Evolutionary conservation across 2,113 vertebrate species (phyloP).

Genomic region (Boleophthalmus pectinirostris): DNA sequence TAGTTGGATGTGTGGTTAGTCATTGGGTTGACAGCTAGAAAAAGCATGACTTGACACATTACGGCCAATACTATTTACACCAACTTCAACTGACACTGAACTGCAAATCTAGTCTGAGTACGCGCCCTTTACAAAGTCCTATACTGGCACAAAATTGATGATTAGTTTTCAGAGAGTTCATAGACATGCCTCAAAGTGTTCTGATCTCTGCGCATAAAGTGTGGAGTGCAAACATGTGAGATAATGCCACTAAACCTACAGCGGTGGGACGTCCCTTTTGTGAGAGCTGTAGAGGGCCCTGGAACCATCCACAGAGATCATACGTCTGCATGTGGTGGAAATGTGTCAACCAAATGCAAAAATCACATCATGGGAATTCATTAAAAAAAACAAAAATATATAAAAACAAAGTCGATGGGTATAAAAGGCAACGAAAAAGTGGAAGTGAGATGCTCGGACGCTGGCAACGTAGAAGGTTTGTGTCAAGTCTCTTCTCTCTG

Average conservation of each 20-base stretch:
- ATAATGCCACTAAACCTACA: conserved; percentile 29
- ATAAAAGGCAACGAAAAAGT: conserved; percentile 35
- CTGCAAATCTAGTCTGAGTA: background rate
- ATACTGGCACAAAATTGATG: background rate
- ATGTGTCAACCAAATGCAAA: background rate
- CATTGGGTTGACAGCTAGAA: background rate
- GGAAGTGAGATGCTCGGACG: background rate
- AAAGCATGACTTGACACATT: conserved; percentile 1
- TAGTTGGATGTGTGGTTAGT: background rate
- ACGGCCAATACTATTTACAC: background rate
- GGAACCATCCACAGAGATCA: background rate
- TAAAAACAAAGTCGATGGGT: conserved; percentile 56
- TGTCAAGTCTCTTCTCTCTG: background rate
- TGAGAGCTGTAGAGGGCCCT: conserved; percentile 5
- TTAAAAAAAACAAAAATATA: background rate
- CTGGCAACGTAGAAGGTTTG: background rate
- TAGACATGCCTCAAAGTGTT: background rate
- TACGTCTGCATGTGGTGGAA: background rate
- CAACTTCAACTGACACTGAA: background rate
- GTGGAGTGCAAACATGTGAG: conserved; percentile 15
- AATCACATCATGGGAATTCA: conserved; percentile 4
- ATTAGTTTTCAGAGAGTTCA: background rate
- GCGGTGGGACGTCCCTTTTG: conserved; percentile 47
- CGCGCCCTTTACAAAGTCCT: background rate
- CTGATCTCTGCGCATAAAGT: conserved; percentile 8